A percentile compares a stretch with the other conserved stretches of the same genome.
These are phyloP conservation scores for Ceyx margarethae DNA, from an alignment of 2,113 vertebrate species.

Conservation along the genomic window DNA sequence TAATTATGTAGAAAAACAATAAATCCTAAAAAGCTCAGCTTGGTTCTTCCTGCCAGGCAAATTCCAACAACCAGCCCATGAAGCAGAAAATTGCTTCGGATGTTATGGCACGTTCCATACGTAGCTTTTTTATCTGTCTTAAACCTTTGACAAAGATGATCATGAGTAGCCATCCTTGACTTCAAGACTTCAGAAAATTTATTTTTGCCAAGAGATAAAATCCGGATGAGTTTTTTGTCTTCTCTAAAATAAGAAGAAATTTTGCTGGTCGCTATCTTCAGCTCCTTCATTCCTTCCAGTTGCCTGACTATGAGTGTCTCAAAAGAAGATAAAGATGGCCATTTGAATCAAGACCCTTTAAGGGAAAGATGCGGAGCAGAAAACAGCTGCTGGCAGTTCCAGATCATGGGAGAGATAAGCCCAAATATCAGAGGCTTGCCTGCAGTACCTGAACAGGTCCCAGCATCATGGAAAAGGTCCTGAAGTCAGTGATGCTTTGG, in stretches of 20 bases:
- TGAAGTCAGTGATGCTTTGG: neutral
- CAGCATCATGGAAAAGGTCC: neutral
- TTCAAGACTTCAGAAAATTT: neutral
- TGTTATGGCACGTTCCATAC: neutral
- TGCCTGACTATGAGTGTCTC: neutral
- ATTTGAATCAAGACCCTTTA: neutral
- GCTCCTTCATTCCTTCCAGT: neutral
- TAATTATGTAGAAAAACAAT: slow-evolving; percentile 18
- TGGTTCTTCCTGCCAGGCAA: slow-evolving; percentile 11
- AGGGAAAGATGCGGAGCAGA: neutral
- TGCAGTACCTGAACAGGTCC: neutral
- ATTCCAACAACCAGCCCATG: slow-evolving; percentile 7
- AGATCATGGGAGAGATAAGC: neutral
- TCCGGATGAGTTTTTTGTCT: neutral
- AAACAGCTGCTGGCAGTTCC: neutral
- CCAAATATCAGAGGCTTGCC: neutral
- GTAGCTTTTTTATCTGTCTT: neutral
- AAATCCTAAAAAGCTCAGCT: slow-evolving; percentile 15
- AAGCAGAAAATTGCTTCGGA: slow-evolving; percentile 44
- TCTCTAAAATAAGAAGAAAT: neutral
- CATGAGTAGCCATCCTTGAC: neutral
- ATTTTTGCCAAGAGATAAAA: neutral
- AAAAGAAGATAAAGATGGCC: neutral
- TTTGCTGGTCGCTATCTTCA: neutral
- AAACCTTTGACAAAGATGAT: neutral